These are phyloP conservation scores for Montipora sp. DNA, from an alignment of 64 coral and sea anemone genomes.

Conservation along the genomic window DNA sequence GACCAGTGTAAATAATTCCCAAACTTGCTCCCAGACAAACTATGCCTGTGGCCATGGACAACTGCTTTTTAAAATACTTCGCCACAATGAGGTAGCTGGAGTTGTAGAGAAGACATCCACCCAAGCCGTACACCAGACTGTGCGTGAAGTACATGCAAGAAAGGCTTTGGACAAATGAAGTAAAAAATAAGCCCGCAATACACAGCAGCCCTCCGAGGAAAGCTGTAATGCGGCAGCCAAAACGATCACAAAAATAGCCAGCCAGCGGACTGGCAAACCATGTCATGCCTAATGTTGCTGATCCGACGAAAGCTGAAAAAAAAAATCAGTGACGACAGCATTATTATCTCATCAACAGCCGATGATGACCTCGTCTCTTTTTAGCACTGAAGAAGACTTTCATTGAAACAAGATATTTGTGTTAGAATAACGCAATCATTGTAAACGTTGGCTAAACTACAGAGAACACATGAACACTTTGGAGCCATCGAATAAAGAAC, in stretches of 20 bases:
- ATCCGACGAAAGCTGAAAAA: conserved; percentile 65
- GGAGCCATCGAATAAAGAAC: no score
- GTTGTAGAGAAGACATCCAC: conserved; percentile 40
- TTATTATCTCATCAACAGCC: no score
- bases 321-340: not conserved
- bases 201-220: conserved; percentile 46
- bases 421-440: no score
- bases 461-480: no score
- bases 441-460: no score
- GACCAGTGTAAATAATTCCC: conserved; percentile 43
- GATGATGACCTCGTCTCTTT: no score
- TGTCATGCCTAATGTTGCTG: conserved; percentile 37
- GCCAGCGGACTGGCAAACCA: conserved; percentile 56
- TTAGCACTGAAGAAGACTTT: no score
- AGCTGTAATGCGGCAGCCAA: conserved; percentile 51
- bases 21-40: conserved; percentile 35
- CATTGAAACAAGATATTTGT: no score
- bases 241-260: conserved; percentile 24
- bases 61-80: conserved; percentile 46
- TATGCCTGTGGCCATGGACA: conserved; percentile 59
- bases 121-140: conserved; percentile 49
- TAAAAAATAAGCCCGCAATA: conserved; percentile 20
- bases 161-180: conserved; percentile 34
- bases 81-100: conserved; percentile 40
- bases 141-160: conserved; percentile 55